Base-by-base conservation (phyloP, 2,888 invertebrate species). In the Pegoplata infirma region DNA sequence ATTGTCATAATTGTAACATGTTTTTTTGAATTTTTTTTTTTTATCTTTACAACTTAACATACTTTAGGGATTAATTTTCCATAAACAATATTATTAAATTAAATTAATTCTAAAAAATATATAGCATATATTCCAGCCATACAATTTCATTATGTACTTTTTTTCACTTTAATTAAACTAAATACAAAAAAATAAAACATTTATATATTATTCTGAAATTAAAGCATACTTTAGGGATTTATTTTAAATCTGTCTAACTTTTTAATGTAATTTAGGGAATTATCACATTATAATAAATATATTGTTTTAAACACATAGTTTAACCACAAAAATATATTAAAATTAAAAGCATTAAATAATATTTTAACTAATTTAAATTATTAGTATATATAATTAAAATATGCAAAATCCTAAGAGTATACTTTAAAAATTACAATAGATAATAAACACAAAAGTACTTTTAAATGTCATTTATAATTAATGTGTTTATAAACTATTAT, bases 151-250 rank as follows among this genome's bases (percentile, higher is more conserved):
- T n/a, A n/a, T n/a, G n/a, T n/a, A n/a, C n/a, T n/a, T n/a, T n/a
- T n/a, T n/a, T n/a, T n/a, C n/a, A n/a, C n/a, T n/a, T n/a, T n/a
- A n/a, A n/a, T n/a, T n/a, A n/a, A n/a, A n/a, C n/a, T n/a, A n/a
- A n/a, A n/a, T n/a, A n/a, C n/a, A n/a, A n/a, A n/a, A n/a, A n/a
- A n/a, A n/a, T n/a, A n/a, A n/a, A n/a, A n/a, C n/a, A n/a, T n/a
- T n/a, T n/a, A n/a, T n/a, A n/a, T n/a, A n/a, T n/a, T n/a, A n/a
- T n/a, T n/a, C n/a, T n/a, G n/a, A 32, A 32, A 32, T 32, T 3
- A 23, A 17, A 64, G 55, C 63, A 63, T 72, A 72, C 72, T 47
- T 56, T 56, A 47, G 55, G 72, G 72, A 40, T 19, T 69, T 51
- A 10, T 16, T 6, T 28, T 17, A 46, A 55, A 55, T 32, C 32